phyloP scores from a whole-genome alignment of 1,140 invertebrate species.

The Tetranychus cinnabarinus region DNA sequence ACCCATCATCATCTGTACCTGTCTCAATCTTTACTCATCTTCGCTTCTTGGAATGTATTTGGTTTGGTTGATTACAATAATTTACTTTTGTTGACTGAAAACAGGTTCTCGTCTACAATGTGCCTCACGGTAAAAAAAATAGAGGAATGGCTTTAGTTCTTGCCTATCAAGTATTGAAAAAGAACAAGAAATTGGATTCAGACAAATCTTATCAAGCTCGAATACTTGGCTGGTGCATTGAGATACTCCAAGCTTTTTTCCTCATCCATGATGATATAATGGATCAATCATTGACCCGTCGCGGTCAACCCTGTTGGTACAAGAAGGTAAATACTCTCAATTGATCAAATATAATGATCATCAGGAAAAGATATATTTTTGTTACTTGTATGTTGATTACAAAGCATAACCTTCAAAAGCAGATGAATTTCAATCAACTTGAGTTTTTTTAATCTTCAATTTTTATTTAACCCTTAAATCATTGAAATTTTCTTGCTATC shows the following conservation, averaged over 20 bases:
- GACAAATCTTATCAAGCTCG: slow-evolving; percentile 33
- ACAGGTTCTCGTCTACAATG: slow-evolving; percentile 29
- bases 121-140: slow-evolving; percentile 30
- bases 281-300: slow-evolving; percentile 49
- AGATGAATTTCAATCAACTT: background rate
- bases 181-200: slow-evolving; percentile 28
- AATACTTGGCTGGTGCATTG: slow-evolving; percentile 77
- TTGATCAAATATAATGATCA: background rate
- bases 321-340: slow-evolving; percentile 23
- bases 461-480: background rate
- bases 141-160: slow-evolving; percentile 44
- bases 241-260: slow-evolving; percentile 69
- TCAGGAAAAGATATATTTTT: background rate
- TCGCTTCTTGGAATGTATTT: no score
- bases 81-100: no score
- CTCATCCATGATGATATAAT: slow-evolving; percentile 74
- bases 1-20: no score
- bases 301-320: slow-evolving; percentile 77
- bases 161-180: slow-evolving; percentile 46
- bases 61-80: no score
- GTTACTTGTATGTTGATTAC: background rate
- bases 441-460: no score
- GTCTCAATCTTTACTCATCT: no score
- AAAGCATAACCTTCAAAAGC: background rate
- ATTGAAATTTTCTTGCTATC: slow-evolving; percentile 1